These are phyloP conservation scores for Cerastoderma edule DNA, from an alignment of 2,888 invertebrate genomes.

Conservation along the genomic window DNA sequence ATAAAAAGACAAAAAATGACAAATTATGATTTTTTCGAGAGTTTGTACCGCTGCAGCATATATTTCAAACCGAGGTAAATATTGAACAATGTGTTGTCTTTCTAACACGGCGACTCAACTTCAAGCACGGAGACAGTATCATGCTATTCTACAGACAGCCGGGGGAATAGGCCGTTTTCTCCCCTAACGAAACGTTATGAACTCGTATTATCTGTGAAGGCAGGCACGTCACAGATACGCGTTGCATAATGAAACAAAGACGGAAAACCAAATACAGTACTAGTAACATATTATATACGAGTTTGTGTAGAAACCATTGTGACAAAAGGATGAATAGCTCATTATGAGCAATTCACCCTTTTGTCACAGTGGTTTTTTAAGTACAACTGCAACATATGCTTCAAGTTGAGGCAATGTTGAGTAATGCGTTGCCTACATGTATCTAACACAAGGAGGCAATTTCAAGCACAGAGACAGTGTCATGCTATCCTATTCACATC, in stretches of 20 bases:
- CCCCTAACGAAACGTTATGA: too few relatives aligned
- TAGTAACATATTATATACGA: too few relatives aligned
- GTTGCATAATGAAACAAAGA: not conserved
- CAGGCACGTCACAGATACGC: not conserved
- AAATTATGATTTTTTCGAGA: not conserved
- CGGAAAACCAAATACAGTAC: too few relatives aligned
- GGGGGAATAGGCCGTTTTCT: conserved; percentile 1
- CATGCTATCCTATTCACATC: too few relatives aligned
- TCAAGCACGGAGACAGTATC: not conserved
- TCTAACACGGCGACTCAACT: not conserved
- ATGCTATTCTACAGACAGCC: not conserved
- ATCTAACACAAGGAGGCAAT: not conserved
- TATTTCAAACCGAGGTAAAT: not conserved
- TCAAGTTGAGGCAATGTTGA: not conserved
- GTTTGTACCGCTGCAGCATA: not conserved
- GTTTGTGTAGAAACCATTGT: not conserved
- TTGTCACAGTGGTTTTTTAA: not conserved
- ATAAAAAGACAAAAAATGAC: not conserved
- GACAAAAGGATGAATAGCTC: conserved; percentile 1
- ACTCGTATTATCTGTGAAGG: not conserved
- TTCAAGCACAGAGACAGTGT: not conserved
- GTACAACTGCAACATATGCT: not conserved
- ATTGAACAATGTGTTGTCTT: not conserved
- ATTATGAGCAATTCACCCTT: conserved; percentile 2
- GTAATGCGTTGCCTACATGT: not conserved